Evolutionary conservation across 2,888 invertebrate species (phyloP), one percentile per base, ranked within the genome.

Genomic region (Alcis repandata): DNA sequence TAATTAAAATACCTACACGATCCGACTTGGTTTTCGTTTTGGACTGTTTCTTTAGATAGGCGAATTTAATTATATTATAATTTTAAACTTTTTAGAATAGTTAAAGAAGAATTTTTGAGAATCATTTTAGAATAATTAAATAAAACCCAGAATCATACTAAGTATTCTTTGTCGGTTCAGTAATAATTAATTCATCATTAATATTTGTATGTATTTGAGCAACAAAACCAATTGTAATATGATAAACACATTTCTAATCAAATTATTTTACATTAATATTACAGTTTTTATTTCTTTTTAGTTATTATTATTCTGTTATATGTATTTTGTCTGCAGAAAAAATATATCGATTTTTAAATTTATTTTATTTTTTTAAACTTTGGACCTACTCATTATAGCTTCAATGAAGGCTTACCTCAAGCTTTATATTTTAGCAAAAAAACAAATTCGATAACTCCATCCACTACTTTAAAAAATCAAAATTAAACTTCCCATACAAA

Each of bases 401-500:
- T 88, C 82, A 87, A 89, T 79, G 87, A 90, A 87, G 86, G 90
- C 89, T 89, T 87, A 83, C 80, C 85, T 80, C 78, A 79, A 77
- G 84, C 86, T 84, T 87, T 88, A 88, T 84, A 91, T 91, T 91
- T 92, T 92, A 89, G 77, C 81, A 82, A 86, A 89, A 87, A 83
- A 92, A 90, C 77, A 63, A 84, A 82, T 84, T 83, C 79, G 82
- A 81, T 90, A 91, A 85, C 83, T 83, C 86, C 74, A 81, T 86
- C 88, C 83, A 88, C 84, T 77, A 79, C 81, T 82, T 87, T 77
- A 87, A 91, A 93, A 93, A 92, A 87, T 86, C 84, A 78, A 90
- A 90, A 86, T 86, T 84, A 89, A 90, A 84, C 86, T 92, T 85
- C 85, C 88, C 92, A 92, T 93, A 93, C 91, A 92, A 93, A 93